Evolutionary conservation across 2,888 invertebrate species (phyloP).

Genomic region (Drepanosiphum platanoidis): DNA sequence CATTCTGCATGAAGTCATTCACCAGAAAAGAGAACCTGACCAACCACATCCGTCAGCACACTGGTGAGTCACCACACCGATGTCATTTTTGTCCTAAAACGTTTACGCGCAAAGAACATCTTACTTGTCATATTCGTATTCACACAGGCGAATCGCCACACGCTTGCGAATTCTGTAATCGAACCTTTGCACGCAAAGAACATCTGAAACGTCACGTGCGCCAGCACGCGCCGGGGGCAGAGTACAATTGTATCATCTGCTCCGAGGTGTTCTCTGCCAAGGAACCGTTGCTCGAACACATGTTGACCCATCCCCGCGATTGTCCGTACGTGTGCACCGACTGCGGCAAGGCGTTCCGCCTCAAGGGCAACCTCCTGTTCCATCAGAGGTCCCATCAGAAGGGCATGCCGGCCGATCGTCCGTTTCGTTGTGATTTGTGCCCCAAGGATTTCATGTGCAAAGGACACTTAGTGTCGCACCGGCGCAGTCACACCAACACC

Average conservation of each 20-base stretch:
- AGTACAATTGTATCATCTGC: conserved; percentile 83
- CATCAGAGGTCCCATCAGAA: conserved; percentile 89
- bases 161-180: conserved; percentile 84
- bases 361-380: conserved; percentile 73
- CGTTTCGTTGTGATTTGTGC: conserved; percentile 83
- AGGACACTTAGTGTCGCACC: conserved; percentile 85
- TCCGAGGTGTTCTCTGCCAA: conserved; percentile 79
- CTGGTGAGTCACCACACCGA: conserved; percentile 77
- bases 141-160: conserved; percentile 90
- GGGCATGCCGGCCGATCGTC: conserved; percentile 74
- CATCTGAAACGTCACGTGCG: conserved; percentile 82
- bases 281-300: conserved; percentile 79
- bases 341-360: conserved; percentile 66
- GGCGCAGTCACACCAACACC: conserved; percentile 76
- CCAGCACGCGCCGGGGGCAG: conserved; percentile 71
- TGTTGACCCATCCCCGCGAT: conserved; percentile 82
- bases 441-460: conserved; percentile 90
- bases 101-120: conserved; percentile 81
- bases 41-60: conserved; percentile 66
- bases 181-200: conserved; percentile 86
- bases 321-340: conserved; percentile 79
- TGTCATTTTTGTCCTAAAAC: conserved; percentile 84
- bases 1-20: conserved; percentile 77
- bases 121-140: conserved; percentile 80
- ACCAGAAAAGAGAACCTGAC: conserved; percentile 66